Evolutionary conservation across 2,113 vertebrate genomes (phyloP).

Genomic region (Takifugu flavidus): DNA sequence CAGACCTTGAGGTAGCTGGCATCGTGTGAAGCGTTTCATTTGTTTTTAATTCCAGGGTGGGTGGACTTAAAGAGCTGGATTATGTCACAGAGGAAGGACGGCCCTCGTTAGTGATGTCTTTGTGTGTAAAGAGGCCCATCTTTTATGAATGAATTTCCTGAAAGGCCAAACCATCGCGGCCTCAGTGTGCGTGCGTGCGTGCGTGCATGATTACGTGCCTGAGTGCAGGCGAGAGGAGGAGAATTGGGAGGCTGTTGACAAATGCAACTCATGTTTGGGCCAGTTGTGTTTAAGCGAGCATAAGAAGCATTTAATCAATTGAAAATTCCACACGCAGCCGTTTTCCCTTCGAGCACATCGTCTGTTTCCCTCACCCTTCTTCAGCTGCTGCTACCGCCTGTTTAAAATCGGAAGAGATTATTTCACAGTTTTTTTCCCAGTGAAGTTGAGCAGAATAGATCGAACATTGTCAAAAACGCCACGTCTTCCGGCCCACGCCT

Average conservation of each 20-base stretch:
- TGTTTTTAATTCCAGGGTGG: conserved; percentile 22
- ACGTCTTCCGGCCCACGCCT: conserved; percentile 23
- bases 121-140: conserved; percentile 17
- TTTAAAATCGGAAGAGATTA: background rate
- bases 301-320: conserved; percentile 32
- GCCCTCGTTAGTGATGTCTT: conserved; percentile 45
- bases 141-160: conserved; percentile 60
- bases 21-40: conserved; percentile 7
- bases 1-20: background rate
- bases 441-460: conserved; percentile 25
- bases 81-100: conserved; percentile 38
- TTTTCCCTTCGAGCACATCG: conserved; percentile 14
- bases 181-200: background rate
- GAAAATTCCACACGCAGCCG: background rate
- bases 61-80: conserved; percentile 49
- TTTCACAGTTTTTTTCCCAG: background rate
- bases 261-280: conserved; percentile 33
- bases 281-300: conserved; percentile 3
- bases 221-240: conserved; percentile 26
- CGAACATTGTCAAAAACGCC: conserved; percentile 24
- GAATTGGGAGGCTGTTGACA: conserved; percentile 33
- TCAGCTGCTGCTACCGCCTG: background rate
- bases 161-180: conserved; percentile 48
- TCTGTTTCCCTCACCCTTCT: background rate
- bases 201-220: conserved; percentile 24